phyloP scores from a whole-genome alignment of 2,113 vertebrate genomes.

The Cyrtonyx montezumae region DNA sequence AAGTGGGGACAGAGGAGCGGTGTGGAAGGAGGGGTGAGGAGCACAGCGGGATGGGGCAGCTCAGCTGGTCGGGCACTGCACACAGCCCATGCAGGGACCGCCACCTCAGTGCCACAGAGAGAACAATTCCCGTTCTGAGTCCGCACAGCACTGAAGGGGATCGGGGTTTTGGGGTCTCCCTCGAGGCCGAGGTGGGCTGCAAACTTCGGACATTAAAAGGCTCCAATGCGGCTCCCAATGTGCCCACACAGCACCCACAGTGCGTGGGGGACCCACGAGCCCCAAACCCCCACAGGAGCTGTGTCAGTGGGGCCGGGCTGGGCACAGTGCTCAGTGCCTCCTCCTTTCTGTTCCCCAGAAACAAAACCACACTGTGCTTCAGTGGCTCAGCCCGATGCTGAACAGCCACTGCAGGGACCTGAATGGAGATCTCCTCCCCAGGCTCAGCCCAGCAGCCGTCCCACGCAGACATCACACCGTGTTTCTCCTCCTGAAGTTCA shows the following conservation, averaged over 20 bases:
- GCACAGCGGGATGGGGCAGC: too few species aligned
- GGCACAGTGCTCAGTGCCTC: too few species aligned
- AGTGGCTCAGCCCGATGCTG: not conserved
- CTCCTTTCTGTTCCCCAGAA: not conserved
- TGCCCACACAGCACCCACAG: not conserved
- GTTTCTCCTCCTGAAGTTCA: not conserved
- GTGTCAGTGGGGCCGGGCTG: too few species aligned
- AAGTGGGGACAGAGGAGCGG: not conserved
- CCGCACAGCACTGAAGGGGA: not conserved
- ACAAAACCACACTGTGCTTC: not conserved
- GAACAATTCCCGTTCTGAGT: slow-evolving; percentile 28
- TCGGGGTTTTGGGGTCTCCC: not conserved
- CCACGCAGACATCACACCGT: not conserved
- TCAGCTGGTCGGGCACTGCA: not conserved
- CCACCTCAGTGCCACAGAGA: slow-evolving; percentile 19
- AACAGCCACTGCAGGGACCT: not conserved
- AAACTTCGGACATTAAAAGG: not conserved
- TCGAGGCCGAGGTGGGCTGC: slow-evolving; percentile 13
- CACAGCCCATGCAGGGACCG: not conserved
- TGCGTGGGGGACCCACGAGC: too few species aligned
- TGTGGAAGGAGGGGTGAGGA: not conserved
- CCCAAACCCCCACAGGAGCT: too few species aligned
- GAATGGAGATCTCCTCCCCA: not conserved
- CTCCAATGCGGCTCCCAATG: not conserved
- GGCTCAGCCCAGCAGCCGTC: not conserved